Percentiles rank a stretch among this genome's conserved stretches.
These are phyloP conservation scores for Buathra laborator DNA, from an alignment of 2,888 invertebrate genomes.

Conservation along the genomic window DNA sequence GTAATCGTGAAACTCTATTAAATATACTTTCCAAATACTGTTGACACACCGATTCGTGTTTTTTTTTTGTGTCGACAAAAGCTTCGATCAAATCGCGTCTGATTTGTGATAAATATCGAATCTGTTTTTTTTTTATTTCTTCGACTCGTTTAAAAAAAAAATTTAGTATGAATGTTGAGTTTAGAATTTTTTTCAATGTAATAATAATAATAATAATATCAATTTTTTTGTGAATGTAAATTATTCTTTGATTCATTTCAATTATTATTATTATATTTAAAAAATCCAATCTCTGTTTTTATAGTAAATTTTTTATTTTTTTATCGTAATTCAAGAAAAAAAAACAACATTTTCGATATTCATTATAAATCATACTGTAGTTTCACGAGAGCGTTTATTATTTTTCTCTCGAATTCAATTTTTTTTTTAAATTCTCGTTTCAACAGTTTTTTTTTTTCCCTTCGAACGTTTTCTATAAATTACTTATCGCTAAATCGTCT, in stretches of 20 bases:
- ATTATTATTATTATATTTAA: too few species aligned
- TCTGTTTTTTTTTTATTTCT: too few species aligned
- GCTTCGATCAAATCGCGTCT: background rate
- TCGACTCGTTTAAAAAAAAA: too few species aligned
- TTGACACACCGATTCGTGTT: background rate
- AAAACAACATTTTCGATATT: too few species aligned
- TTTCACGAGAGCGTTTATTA: background rate
- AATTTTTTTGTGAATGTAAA: too few species aligned
- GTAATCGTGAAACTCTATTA: constrained; percentile 51
- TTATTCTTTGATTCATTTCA: too few species aligned
- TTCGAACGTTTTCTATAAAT: constrained; percentile 62
- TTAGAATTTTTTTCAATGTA: too few species aligned
- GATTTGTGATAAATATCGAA: background rate
- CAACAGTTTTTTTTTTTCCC: constrained; percentile 14
- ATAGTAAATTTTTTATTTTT: too few species aligned
- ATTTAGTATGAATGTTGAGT: too few species aligned
- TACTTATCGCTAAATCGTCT: constrained; percentile 64
- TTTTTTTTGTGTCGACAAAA: constrained; percentile 16
- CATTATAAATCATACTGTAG: background rate
- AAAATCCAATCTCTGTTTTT: too few species aligned
- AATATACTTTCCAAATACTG: constrained; percentile 51
- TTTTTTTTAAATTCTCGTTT: constrained; percentile 10
- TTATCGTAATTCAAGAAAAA: too few species aligned
- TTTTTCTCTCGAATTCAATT: background rate
- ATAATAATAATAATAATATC: too few species aligned